Base-by-base conservation (phyloP, 1,140 invertebrate species). In the Maniola jurtina region DNA sequence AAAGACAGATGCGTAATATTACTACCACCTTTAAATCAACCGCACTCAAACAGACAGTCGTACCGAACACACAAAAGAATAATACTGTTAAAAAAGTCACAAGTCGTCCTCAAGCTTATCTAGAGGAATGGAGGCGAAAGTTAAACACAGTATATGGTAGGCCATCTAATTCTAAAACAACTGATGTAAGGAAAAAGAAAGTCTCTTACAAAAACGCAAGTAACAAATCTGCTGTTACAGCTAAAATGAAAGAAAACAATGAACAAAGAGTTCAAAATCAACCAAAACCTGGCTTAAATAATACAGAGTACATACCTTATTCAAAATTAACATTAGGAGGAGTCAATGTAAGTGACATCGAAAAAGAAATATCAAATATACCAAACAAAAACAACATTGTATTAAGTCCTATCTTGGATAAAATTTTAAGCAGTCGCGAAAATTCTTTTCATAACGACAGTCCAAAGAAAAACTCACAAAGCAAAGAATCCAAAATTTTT, bases 251-350 rank as follows among this genome's bases (percentile, higher is more conserved):
- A 14, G 52, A 67, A 68, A 73, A 62, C 38, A 13, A 81, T 66
- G 57, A 64, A 40, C 42, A 63, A 11, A 50, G 15, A 50, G 42
- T 33, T 33, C 66, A 70, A 66, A 62, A 64, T 65, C 34, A 34
- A 64, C 62, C 13, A 50, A 71, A 55, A 55, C 48, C 68, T 68
- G 7, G 52, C 14, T 34, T 81, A 65, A 89, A 89, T 64, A 90
- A 86, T 67, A 63, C 73, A 1, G 83, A 89, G 59, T 92, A 92
- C 70, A 89, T 92, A 71, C 91, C 91, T 6, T 92, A 92, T 75
- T 83, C 88, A 15, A 81, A 91, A 76, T 71, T 92, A 63, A 91
- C 91, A 25, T 61, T 92, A 63, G 90, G 91, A 25, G 90, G 90
- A 33, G 83, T 86, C 6, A 81, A 71, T 71, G 78, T 84, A 11